Evolutionary conservation across 2,113 vertebrate species (phyloP), one percentile per base, ranked within the genome.

Genomic region (Bufo bufo): DNA sequence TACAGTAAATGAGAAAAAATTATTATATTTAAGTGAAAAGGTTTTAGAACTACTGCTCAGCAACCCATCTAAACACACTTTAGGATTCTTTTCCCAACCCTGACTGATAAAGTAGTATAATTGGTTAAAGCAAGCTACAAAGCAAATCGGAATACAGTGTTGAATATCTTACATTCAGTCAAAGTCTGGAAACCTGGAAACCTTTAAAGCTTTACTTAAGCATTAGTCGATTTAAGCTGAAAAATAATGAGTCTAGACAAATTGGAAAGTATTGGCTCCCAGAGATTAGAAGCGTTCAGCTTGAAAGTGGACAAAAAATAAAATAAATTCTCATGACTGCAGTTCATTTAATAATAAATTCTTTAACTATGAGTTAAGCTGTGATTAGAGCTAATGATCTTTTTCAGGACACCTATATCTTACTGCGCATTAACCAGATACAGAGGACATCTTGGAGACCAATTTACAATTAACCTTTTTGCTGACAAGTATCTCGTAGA

Each of bases 371-470:
- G 16, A 50, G 16, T 50, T 20, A 75, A 75, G 45, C 72, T 50
- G 47, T 75, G 45, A 75, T 75, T 75, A 75, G 72, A 75, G 50
- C 72, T 49, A 75, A 75, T 75, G 17, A 50, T 75, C 72, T 20
- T 50, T 75, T 20, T 74, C 16, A 74, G 19, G 45, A 17, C 71
- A 47, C 71, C 45, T 16, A 47, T 17, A 47, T 8, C 43, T 49
- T 8, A 74, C 47, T 47, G 71, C 8, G 45, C 71, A 49, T 72
- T 45, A 45, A 16, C 33, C 4, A 45, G 33, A 43, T 45, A 45
- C 69, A 43, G 1, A 45, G 69, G 13, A 72, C 69, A 45, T 43
- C 66, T 12, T 47, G 71, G 14, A 74, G 71, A 47, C 16, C 9
- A 17, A 45, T 74, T 17, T 74, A 17, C 4, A 47, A 1, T 71